phyloP scores from a whole-genome alignment of 2,888 invertebrate species.

The Loripinus fragilis region DNA sequence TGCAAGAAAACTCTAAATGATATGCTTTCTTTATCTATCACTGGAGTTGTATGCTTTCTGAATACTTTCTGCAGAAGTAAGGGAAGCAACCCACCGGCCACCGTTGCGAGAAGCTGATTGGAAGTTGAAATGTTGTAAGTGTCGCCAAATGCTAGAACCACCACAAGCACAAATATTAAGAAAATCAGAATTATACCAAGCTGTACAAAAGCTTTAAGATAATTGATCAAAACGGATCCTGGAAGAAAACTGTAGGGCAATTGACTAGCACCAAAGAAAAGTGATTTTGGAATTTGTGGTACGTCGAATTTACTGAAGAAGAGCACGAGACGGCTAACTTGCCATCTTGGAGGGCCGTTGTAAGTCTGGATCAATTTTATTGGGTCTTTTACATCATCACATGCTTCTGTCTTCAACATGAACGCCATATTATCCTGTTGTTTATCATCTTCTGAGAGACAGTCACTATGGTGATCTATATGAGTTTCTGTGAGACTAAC shows the following conservation, averaged over 20 bases:
- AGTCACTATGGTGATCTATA: neutral
- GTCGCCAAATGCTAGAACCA: conserved; percentile 70
- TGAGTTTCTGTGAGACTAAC: too few species aligned
- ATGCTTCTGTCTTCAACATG: conserved; percentile 63
- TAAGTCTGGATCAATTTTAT: conserved; percentile 24
- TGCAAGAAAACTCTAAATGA: neutral
- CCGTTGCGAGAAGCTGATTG: conserved; percentile 71
- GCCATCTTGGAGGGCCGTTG: conserved; percentile 50
- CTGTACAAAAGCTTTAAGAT: conserved; percentile 58
- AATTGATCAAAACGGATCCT: conserved; percentile 66
- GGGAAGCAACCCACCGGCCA: conserved; percentile 72
- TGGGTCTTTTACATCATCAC: conserved; percentile 46
- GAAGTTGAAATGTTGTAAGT: conserved; percentile 70
- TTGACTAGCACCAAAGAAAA: conserved; percentile 68
- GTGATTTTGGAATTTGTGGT: conserved; percentile 69
- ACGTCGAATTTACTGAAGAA: conserved; percentile 69
- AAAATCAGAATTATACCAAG: conserved; percentile 69
- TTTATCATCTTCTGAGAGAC: too few species aligned
- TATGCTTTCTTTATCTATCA: neutral
- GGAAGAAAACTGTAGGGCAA: conserved; percentile 72
- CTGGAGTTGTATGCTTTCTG: neutral
- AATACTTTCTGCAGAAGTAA: conserved; percentile 57
- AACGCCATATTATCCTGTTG: conserved; percentile 75
- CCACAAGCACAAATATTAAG: conserved; percentile 69
- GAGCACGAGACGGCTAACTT: conserved; percentile 40